Base-by-base conservation (phyloP, 2,797 vertebrate species). In the Tapera naevia region DNA sequence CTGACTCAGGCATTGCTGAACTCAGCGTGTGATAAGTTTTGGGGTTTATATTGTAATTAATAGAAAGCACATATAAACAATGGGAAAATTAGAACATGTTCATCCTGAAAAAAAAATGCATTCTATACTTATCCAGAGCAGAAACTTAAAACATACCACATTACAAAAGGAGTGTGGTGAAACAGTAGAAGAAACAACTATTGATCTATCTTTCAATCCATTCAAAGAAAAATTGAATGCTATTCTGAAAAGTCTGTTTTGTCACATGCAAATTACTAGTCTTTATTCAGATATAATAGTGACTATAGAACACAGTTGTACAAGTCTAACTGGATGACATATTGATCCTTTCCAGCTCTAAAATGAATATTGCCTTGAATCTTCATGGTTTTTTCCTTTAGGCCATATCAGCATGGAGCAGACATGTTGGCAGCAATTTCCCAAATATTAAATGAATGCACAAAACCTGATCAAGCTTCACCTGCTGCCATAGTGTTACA, bases 401-500 rank as follows among this genome's bases (percentile, higher is more conserved):
- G 99, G 89, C 99, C 99, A 1, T 99, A 99, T 96, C 99, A 99
- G 87, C 99, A 99, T 11, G 99, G 98, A 67, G 99, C 99, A 17
- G 99, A 99, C 95, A 99, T 99, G 99, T 81, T 99, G 92, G 98
- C 99, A 67, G 98, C 98, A 51, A 98, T 99, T 83, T 98, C 98
- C 14, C 98, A 99, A 82, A 98, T 98, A 12, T 91, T 99, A 88
- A 98, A 98, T 73, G 99, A 99, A 96, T 99, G 98, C 89, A 98
- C 95, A 79, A 98, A 96, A 96, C 94, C 98, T 25, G 99, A 99
- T 96, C 98, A 99, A 97, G 99, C 98, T 43, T 98, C 98, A 17
- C 99, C 99, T 0, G 98, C 98, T 60, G 98, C 98, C 57, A 97
- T 99, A 65, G 99, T 98, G 13, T 97, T 99, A 69, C 98, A 99